Evolutionary conservation across 2,888 invertebrate species (phyloP), one percentile per base, ranked within the genome.

Genomic region (Drosophila anomelani): DNA sequence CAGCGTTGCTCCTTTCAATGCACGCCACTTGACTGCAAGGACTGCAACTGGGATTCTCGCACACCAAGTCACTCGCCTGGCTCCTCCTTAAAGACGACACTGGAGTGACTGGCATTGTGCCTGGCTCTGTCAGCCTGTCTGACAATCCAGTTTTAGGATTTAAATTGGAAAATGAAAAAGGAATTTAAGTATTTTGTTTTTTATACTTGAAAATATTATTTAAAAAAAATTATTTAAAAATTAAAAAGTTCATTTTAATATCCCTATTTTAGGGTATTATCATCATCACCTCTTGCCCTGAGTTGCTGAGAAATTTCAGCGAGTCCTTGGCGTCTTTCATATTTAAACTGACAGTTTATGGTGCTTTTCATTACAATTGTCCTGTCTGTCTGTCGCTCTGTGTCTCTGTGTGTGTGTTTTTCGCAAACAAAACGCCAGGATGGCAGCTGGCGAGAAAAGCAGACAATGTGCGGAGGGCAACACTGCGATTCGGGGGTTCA

Each of bases 271-370:
- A 3, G 20, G 7, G 3, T 43, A 15, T 15, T 7, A 43, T 46
- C 9, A 8, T 12, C 43, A 47, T 9, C 47, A 58, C 23, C 15
- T 17, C 5, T 20, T n/a, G 23, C 17, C 26, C 32, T 20, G 17
- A 56, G 60, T 29, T 60, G 39, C 57, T 60, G 13, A 4, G 23
- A 15, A 15, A 44, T 4, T 44, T 15, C 8, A 13, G 44, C 13
- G 15, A 23, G 23, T 13, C 44, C 44, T 7, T 15, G 44, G 13
- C 38, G 71, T 82, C 85, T 85, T 80, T 85, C 88, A 85, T 88
- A 83, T 88, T 88, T 85, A 85, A 88, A 86, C 88, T 83, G 88
- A 88, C 85, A 85, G 86, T 85, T 85, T 85, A 85, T 88, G 88
- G 85, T 79, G 84, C 85, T 85, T 88, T 88, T 85, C 84, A 88